phyloP scores from a whole-genome alignment of 2,888 invertebrate genomes.

The Zhuqinia jingwanae region DNA sequence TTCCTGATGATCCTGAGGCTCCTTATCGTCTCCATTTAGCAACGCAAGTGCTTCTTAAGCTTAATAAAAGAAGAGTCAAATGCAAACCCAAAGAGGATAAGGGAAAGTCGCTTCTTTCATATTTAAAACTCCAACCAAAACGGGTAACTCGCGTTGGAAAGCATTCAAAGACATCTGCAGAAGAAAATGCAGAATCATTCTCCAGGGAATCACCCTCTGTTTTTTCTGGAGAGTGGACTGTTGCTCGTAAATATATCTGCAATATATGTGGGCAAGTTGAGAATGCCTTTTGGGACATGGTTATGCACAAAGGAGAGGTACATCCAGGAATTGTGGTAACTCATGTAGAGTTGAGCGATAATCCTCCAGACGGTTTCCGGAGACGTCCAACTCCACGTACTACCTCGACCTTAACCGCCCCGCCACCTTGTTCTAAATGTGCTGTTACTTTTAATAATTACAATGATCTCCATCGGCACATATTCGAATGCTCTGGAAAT shows the following conservation, averaged over 20 bases:
- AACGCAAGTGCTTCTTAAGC: conserved; percentile 78
- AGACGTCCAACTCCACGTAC: conserved; percentile 41
- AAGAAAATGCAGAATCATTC: conserved; percentile 5
- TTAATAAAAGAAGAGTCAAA: conserved; percentile 77
- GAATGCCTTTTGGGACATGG: conserved; percentile 78
- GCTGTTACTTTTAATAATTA: conserved; percentile 70
- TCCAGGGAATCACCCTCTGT: conserved; percentile 59
- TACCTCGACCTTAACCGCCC: conserved; percentile 19
- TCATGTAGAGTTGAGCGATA: conserved; percentile 76
- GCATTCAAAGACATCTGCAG: conserved; percentile 43
- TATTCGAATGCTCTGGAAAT: conserved; percentile 79
- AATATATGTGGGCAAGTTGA: conserved; percentile 78
- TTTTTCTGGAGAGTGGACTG: conserved; percentile 78
- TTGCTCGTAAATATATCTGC: conserved; percentile 76
- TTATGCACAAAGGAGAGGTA: conserved; percentile 78
- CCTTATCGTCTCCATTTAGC: conserved; percentile 78
- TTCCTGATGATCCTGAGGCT: conserved; percentile 78
- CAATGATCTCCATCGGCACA: conserved; percentile 78
- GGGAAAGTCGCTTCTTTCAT: conserved; percentile 77
- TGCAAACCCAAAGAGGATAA: conserved; percentile 78
- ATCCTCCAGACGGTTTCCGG: conserved; percentile 61
- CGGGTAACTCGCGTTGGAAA: conserved; percentile 75
- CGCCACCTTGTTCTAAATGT: conserved; percentile 78
- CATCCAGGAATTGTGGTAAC: conserved; percentile 79
- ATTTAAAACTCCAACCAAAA: conserved; percentile 78